Base-by-base conservation (phyloP, 2,797 vertebrate genomes). In the Ispidina lecontei region DNA sequence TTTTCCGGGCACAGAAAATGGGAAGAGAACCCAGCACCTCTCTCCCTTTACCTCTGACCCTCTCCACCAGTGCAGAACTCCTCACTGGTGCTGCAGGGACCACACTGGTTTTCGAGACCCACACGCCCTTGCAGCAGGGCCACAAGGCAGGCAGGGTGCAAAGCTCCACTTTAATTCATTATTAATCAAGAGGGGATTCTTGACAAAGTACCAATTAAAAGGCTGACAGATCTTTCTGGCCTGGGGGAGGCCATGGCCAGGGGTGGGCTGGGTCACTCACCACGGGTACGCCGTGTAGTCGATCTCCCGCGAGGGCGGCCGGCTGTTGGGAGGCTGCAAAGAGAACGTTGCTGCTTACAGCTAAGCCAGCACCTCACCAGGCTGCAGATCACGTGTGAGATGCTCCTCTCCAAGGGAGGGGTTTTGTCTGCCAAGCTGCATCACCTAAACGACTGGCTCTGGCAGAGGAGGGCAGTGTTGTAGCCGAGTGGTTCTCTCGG, bases 271-370 rank as follows among this genome's bases (percentile, higher is more conserved):
- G 7, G 14, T 12, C 2, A 92, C 98, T 98, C 98, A 99, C 99
- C 99, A 99, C 0, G 99, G 99, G 96, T 99, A 99, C 1, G 97
- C 98, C 0, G 98, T 98, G 96, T 99, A 99, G 98, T 99, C 99
- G 1, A 98, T 97, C 96, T 99, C 99, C 95, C 98, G 97, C 1
- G 98, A 99, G 3, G 97, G 97, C 4, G 98, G 99, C 23, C 98
- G 98, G 95, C 97, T 98, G 46, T 97, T 95, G 96, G 98, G 98
- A 6, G 98, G 97, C 98, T 98, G 98, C 55, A 56, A 77, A 91
- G 70, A 80, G 41, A 94, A 58, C 6, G 20, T 6, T 1, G 41
- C 4, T 23, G 1, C 0, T 76, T 72, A 78, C 70, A 6, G 28
- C 1, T 0, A 33, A 46, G 15, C 14, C 19, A 8, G 59, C 13